These are phyloP conservation scores for Centropus unirufus DNA, from an alignment of 2,113 vertebrate species.

Conservation along the genomic window DNA sequence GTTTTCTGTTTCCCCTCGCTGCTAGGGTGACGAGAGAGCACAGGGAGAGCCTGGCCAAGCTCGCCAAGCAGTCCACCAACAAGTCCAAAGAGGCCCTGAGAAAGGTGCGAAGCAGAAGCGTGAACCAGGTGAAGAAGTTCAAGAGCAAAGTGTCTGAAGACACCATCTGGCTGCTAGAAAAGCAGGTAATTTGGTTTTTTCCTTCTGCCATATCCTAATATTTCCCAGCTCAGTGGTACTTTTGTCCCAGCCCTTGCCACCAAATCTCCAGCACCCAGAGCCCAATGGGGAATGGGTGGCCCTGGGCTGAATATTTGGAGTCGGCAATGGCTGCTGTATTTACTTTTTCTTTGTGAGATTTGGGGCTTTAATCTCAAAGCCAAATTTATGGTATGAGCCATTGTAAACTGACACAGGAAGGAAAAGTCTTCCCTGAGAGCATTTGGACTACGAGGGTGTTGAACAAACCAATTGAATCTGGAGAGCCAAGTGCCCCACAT, in stretches of 20 bases:
- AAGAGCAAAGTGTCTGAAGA: slow-evolving; percentile 91
- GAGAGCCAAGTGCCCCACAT: background rate
- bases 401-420: background rate
- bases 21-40: slow-evolving; percentile 91
- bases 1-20: background rate
- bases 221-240: background rate
- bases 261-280: background rate
- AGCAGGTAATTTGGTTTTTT: slow-evolving; percentile 81
- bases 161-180: slow-evolving; percentile 88
- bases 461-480: background rate
- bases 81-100: slow-evolving; percentile 93
- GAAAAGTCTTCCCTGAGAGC: background rate
- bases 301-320: background rate
- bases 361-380: background rate
- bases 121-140: slow-evolving; percentile 85
- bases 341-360: background rate
- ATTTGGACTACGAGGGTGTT: fast-evolving
- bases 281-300: background rate
- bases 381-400: background rate
- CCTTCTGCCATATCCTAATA: background rate
- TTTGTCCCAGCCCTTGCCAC: background rate
- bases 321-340: background rate
- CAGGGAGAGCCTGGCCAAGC: slow-evolving; percentile 87
- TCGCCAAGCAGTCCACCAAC: slow-evolving; percentile 92
- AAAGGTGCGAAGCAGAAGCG: slow-evolving; percentile 81